phyloP scores from a whole-genome alignment of 2,797 vertebrate genomes.

The Schizothorax lantsangensis region DNA sequence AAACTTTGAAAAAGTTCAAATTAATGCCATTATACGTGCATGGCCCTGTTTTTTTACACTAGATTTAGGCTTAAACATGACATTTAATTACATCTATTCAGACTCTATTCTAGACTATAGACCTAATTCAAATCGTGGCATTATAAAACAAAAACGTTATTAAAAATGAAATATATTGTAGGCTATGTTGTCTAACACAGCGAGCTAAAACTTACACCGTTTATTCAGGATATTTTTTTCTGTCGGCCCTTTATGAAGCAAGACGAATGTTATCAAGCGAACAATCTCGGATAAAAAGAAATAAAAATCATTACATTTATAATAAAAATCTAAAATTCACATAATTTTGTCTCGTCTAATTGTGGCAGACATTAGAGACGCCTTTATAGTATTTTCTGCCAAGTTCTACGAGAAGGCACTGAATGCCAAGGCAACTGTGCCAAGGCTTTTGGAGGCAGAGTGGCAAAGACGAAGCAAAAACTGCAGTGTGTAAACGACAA shows the following conservation, averaged over 20 bases:
- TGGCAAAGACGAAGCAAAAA: conserved; percentile 48
- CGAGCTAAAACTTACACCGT: not conserved
- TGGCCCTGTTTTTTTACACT: not conserved
- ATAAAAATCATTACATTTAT: not conserved
- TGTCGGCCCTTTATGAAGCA: not conserved
- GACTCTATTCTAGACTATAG: not conserved
- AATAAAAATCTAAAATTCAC: not conserved
- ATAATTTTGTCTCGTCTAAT: conserved; percentile 47
- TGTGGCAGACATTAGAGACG: conserved; percentile 58
- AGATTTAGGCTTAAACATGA: not conserved
- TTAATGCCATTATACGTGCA: not conserved
- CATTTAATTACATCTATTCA: not conserved
- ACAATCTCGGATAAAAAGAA: not conserved
- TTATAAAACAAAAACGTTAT: not conserved
- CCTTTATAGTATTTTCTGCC: conserved; percentile 64
- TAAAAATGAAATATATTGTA: not conserved
- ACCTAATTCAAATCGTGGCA: not conserved
- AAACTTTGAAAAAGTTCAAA: not conserved
- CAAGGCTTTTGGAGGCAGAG: conserved; percentile 61
- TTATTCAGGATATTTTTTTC: not conserved
- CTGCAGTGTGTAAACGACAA: conserved; percentile 38
- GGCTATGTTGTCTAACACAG: not conserved
- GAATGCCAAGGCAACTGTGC: conserved; percentile 60
- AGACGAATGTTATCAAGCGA: conserved; percentile 13
- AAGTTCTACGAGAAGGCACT: conserved; percentile 63